Evolutionary conservation across 2,113 vertebrate species (phyloP).

Genomic region (Labrus mixtus): DNA sequence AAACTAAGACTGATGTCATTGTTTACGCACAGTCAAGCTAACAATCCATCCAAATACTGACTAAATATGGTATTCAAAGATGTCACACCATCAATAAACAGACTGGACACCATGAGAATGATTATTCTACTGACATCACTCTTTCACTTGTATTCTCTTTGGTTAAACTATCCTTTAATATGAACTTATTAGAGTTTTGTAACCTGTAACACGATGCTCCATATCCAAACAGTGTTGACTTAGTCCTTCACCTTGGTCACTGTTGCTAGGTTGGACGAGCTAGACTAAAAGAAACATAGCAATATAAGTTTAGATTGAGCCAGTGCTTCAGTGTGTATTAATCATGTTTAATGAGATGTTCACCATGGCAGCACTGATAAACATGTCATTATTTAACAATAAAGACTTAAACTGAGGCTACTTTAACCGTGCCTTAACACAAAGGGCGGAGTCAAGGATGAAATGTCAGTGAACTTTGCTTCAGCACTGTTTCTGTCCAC

Average conservation of each 20-base stretch:
- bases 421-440: too few relatives aligned
- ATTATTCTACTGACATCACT: not conserved
- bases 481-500: too few relatives aligned
- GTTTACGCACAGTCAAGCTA: slow-evolving; percentile 15
- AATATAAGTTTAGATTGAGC: not conserved
- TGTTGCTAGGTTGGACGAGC: not conserved
- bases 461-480: not conserved
- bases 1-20: not conserved
- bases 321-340: not conserved
- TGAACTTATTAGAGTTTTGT: too few relatives aligned
- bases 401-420: too few relatives aligned
- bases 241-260: not conserved
- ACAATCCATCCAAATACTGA: not conserved
- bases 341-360: not conserved
- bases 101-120: not conserved
- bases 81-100: slow-evolving; percentile 2
- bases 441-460: not conserved
- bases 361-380: not conserved
- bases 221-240: too few relatives aligned
- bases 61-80: slow-evolving; percentile 13
- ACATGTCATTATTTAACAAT: not conserved
- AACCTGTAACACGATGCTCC: too few relatives aligned
- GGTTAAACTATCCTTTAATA: too few relatives aligned
- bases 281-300: not conserved
- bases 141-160: not conserved